Base-by-base conservation (phyloP, 1,140 invertebrate species). In the Planococcus citri region DNA sequence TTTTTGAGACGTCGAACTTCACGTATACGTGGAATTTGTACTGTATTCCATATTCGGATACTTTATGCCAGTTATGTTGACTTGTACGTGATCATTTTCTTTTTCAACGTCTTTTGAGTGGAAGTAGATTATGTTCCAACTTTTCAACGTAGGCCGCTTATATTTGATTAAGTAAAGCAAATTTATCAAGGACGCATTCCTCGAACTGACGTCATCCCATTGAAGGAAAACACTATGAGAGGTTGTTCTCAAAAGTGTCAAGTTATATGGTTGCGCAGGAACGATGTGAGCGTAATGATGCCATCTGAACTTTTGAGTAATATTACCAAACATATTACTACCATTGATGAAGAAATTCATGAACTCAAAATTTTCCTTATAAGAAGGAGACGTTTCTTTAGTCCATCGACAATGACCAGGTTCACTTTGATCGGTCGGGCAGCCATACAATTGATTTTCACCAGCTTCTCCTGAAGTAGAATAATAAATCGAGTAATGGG, bases 31-130 rank as follows among this genome's bases (percentile, higher is more conserved):
- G 78, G 10, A 88, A 81, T 73, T 88, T 86, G 78, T n/a, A n/a
- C n/a, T n/a, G n/a, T 88, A 90, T 61, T 81, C 78, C 64, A 83
- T 81, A 75, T 88, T 83, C 1, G 87, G 83, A 77, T 86, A 87
- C 67, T 82, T 78, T 17, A 89, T 75, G 70, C 80, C 78, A 1
- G 80, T 82, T 41, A 89, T 77, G 72, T 82, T 82, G 17, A 9
- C 4, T 17, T 51, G 2, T 9, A 14, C 17, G n/a, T n/a, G n/a
- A n/a, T n/a, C n/a, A n/a, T n/a, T n/a, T n/a, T n/a, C n/a, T n/a
- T 51, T 51, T 51, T 51, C 41, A 2, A 51, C n/a, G 6, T 51
- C 41, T 51, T 51, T 51, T 4, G 2, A 3, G 10, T 6, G 6
- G 41, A 9, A 51, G 4, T 17, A 2, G 6, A 3, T n/a, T 2